phyloP scores from a whole-genome alignment of 2,113 vertebrate species.

The Psephotus haematonotus region DNA sequence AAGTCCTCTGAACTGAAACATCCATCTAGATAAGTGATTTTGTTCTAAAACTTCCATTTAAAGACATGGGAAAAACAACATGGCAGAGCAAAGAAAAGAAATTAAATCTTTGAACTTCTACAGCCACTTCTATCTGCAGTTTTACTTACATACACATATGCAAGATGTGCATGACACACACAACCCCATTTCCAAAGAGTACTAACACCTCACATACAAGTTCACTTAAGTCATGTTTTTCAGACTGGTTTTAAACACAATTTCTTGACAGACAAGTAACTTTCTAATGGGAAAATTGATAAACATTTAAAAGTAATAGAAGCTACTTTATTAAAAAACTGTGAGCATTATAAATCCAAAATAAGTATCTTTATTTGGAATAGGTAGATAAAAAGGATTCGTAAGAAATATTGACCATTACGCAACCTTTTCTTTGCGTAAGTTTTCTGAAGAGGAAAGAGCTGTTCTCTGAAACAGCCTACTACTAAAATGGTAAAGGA shows the following conservation, averaged over 20 bases:
- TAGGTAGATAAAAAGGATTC: background rate
- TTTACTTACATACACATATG: background rate
- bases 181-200: background rate
- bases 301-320: background rate
- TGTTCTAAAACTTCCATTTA: background rate
- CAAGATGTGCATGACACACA: background rate
- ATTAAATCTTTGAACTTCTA: background rate
- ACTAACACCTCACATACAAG: background rate
- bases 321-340: background rate
- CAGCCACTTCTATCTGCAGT: background rate
- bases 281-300: background rate
- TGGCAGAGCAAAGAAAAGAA: background rate
- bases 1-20: background rate
- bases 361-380: background rate
- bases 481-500: background rate
- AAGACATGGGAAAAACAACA: background rate
- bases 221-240: background rate
- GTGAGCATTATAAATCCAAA: background rate
- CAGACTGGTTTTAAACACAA: background rate
- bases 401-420: background rate
- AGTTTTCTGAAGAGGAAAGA: background rate
- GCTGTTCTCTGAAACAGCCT: background rate
- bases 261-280: background rate
- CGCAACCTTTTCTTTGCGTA: background rate
- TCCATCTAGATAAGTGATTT: background rate